Evolutionary conservation across 1,140 invertebrate genomes (phyloP).

Genomic region (Drosophila mojavensis): DNA sequence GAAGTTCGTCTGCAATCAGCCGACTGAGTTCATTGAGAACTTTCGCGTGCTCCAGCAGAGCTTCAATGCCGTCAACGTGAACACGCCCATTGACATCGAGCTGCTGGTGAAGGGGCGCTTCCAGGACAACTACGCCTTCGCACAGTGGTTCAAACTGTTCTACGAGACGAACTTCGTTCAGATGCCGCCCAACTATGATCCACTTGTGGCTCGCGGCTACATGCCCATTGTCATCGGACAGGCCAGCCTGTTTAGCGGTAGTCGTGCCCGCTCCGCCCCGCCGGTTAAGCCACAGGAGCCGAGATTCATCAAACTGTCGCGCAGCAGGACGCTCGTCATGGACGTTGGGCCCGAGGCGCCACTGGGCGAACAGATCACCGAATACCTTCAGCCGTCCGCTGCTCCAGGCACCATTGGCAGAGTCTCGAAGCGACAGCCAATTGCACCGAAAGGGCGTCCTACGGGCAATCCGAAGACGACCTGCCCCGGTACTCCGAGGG

Average conservation of each 20-base stretch:
- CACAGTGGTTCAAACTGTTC: constrained; percentile 99
- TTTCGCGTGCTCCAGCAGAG: constrained; percentile 97
- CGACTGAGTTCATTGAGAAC: constrained; percentile 99
- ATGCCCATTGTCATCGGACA: constrained; percentile 3
- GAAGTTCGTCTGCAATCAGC: constrained; percentile 97
- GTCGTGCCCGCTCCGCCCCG: neutral
- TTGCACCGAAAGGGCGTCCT: too few relatives aligned
- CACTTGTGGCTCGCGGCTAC: constrained; percentile 63
- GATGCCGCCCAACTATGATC: constrained; percentile 64
- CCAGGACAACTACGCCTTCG: constrained; percentile 98
- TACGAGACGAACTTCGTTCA: constrained; percentile 89
- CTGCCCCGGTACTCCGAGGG: too few relatives aligned
- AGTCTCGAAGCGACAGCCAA: too few relatives aligned
- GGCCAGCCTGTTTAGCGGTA: neutral
- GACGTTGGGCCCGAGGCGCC: neutral
- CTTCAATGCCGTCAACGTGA: constrained; percentile 97
- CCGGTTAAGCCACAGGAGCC: neutral
- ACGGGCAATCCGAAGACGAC: too few relatives aligned
- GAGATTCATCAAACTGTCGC: neutral
- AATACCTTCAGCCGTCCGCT: neutral
- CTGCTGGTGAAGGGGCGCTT: constrained; percentile 95
- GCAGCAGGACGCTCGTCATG: neutral
- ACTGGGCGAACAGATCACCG: neutral
- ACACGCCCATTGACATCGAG: constrained; percentile 95
- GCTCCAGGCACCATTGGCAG: neutral